Evolutionary conservation across 2,797 vertebrate species (phyloP), one percentile per base, ranked within the genome.

Genomic region (Kryptolebias ocellatus): DNA sequence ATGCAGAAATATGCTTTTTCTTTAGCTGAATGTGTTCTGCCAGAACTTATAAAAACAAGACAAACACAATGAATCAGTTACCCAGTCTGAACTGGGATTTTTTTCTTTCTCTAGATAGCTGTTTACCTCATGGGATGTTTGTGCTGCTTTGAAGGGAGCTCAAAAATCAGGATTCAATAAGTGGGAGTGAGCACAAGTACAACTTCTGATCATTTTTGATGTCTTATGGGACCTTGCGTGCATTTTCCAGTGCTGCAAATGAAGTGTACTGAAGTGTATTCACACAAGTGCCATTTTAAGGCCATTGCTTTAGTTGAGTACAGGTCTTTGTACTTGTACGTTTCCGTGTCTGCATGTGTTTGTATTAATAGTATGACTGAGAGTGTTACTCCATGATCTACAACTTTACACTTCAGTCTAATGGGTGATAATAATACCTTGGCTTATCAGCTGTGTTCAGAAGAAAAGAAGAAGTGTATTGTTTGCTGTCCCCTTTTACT

Each of bases 61-160:
- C 70, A 75, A 83, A 79, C 86, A 83, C 68, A 70, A 80, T 81
- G 80, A 85, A 83, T 71, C 80, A 31, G 66, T 88, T 88, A 85
- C 65, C 52, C 63, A 68, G 70, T 71, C 78, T 75, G 54, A 85
- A 60, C 58, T 5, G 53, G 57, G 53, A 65, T 71, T 76, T 75
- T 53, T 75, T 53, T 42, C 11, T 39, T 76, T 49, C 70, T 85
- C 56, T 18, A 53, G 72, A 79, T 75, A 71, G 74, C 67, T 74
- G 66, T 83, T 79, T 74, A 64, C 76, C 80, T 78, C 76, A 66
- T 20, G 83, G 84, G 82, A 83, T 69, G 74, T 70, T 64, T 82
- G 64, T 46, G 64, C 53, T 74, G 67, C 78, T 83, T 69, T 72
- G 74, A 85, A 80, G 67, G 70, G 46, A 53, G 76, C 70, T 17